Conservation (phyloP, 2,888 invertebrate species). For the Tenodera sinensis region DNA sequence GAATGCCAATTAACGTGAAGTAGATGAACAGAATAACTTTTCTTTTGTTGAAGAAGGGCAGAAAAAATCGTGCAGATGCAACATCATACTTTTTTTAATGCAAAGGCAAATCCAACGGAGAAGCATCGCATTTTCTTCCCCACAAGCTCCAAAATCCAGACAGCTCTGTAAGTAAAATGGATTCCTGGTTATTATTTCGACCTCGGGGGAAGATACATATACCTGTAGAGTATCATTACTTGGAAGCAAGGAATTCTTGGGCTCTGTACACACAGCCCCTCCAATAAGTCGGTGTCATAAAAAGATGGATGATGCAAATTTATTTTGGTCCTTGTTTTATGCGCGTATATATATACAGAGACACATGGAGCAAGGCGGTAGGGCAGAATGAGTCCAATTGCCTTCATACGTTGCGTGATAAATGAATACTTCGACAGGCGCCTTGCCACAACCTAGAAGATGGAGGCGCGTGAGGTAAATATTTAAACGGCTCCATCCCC, state of each 20-base stretch:
- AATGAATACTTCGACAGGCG: slow-evolving; percentile 13
- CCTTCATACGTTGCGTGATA: background rate
- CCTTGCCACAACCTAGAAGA: background rate
- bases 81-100: background rate
- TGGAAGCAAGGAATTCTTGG: background rate
- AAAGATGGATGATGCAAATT: background rate
- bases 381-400: background rate
- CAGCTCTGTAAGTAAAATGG: no score
- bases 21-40: no score
- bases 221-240: background rate
- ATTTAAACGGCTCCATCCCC: slow-evolving; percentile 1
- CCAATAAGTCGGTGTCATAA: background rate
- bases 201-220: background rate
- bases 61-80: no score
- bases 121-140: background rate
- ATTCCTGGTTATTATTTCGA: background rate
- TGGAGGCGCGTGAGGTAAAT: slow-evolving; percentile 13
- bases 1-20: no score
- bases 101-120: background rate
- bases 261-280: background rate
- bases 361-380: background rate
- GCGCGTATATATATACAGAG: background rate
- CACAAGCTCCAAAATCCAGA: background rate
- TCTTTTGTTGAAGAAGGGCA: no score
- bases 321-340: background rate